A percentile compares a stretch with the other conserved stretches of the same genome.
These are phyloP conservation scores for Delphinapterus leucas DNA, from an alignment of 2,113 vertebrate genomes.

Conservation along the genomic window DNA sequence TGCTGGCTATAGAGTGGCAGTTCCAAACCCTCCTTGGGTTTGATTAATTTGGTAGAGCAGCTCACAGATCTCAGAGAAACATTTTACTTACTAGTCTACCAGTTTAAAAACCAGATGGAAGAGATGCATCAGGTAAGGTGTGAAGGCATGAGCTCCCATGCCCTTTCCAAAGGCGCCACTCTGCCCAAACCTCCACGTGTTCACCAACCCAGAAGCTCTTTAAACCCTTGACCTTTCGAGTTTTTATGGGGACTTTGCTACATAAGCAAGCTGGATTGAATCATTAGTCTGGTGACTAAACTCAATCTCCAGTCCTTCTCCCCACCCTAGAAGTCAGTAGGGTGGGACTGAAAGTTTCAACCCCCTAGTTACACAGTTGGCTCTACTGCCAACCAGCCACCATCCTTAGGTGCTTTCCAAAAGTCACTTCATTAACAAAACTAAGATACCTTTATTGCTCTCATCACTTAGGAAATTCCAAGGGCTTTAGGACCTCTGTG, in stretches of 20 bases:
- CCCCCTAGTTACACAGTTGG: background rate
- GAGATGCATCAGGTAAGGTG: background rate
- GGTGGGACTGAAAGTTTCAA: background rate
- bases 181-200: background rate
- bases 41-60: background rate
- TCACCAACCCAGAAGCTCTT: background rate
- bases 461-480: background rate
- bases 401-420: background rate
- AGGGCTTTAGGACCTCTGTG: background rate
- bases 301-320: background rate
- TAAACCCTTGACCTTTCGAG: background rate
- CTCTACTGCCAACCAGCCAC: background rate
- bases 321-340: background rate
- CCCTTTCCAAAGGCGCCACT: background rate
- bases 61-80: background rate
- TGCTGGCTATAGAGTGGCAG: background rate
- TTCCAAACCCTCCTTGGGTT: background rate
- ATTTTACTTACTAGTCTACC: background rate
- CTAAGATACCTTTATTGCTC: background rate
- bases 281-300: background rate
- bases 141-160: background rate
- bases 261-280: background rate
- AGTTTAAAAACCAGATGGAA: background rate
- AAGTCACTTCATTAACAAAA: background rate
- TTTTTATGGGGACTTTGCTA: background rate